Base-by-base conservation (phyloP, 2,113 vertebrate genomes). In the Solea solea region DNA sequence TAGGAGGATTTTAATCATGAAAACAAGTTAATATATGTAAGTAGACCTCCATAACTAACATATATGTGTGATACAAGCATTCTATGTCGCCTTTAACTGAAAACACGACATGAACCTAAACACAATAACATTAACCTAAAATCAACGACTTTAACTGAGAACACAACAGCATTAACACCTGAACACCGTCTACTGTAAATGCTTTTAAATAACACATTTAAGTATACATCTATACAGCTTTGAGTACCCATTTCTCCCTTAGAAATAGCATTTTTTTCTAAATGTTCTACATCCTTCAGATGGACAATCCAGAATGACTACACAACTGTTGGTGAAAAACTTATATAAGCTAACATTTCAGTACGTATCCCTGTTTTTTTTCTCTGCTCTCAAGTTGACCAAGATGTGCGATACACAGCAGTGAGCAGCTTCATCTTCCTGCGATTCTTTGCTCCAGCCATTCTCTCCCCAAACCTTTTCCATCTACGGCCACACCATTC, bases 391-490 rank as follows among this genome's bases (percentile, higher is more conserved):
- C 16, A 83, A 98, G 97, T 93, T 21, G 98, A 98, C 89, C 94
- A 92, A 75, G 98, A 99, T 34, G 97, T 99, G 58, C 91, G 96
- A 83, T 99, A 97, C 88, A 98, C 97, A 4, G 98, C 97, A 7
- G 98, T 99, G 70, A 99, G 98, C 93, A 97, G 97, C 82, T 99
- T 99, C 83, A 98, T 99, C 90, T 99, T 99, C 90, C 93, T 99
- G 86, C 93, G 98, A 40, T 99, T 99, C 93, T 99, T 99, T 8
- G 98, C 98, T 34, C 98, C 98, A 4, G 98, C 98, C 56, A 99
- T 99, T 85, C 95, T 99, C 41, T 99, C 98, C 41, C 98, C 98
- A 12, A 99, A 97, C 85, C 93, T 99, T 66, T 99, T 99, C 91
- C 97, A 99, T 64, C 94, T 99, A 75, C 94, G 95, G 2, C 96